Base-by-base conservation (phyloP, 2,113 vertebrate genomes). In the Origma solitaria region DNA sequence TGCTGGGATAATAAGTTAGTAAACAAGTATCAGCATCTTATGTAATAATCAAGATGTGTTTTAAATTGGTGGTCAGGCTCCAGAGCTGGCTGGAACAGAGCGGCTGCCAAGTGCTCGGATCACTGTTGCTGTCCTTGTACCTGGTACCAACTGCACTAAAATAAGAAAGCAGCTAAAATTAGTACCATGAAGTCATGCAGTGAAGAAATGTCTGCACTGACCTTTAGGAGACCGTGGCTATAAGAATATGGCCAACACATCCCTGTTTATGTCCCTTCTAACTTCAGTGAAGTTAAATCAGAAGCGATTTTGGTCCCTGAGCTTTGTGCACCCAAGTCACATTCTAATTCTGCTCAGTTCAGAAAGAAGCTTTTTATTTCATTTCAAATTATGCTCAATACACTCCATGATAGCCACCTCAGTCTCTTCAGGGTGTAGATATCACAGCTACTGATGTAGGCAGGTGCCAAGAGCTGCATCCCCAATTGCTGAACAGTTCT, bases 21-120 rank as follows among this genome's bases (percentile, higher is more conserved):
- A 92, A 88, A 72, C 71, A 95, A 82, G 57, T 91, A 88, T 45
- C 66, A 93, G 47, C 50, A 72, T 57, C 27, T 91, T 92, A 56
- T 38, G 21, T 75, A 68, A 49, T 33, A 61, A 57, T 57, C 45
- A 84, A 84, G 37, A 50, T 2, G 1, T 53, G 21, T 25, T 92
- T 87, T 73, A 73, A 73, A 61, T 27, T 44, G n/a, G 10, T 77
- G 58, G 42, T 85, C 61, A 89, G 54, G 13, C n/a, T 69, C 37
- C 44, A 50, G 45, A 18, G 12, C 44, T 89, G 69, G 24, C 40
- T 91, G 53, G 42, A 77, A n/a, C 57, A 58, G 79, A 75, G 28
- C 3, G 25, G 70, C n/a, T 69, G 27, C 35, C 27, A 20, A 21
- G 4, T 8, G 21, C n/a, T 81, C 38, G 30, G 51, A 51, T 35